Evolutionary conservation across 2,888 invertebrate species (phyloP).

Genomic region (Polydrusus cervinus): DNA sequence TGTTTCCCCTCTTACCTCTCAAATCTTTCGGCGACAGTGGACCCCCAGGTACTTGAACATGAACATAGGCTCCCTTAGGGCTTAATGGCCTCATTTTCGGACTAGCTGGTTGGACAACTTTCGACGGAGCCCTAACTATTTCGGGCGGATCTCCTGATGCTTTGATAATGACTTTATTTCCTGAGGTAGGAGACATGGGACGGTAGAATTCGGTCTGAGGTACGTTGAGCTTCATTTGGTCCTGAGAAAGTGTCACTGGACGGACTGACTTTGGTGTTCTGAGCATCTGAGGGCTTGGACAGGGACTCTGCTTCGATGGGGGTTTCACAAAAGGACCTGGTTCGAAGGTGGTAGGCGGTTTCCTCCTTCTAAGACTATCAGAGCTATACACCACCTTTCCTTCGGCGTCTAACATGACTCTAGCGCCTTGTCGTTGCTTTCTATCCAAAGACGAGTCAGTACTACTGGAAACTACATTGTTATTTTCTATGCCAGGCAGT

Average conservation of each 20-base stretch:
- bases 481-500: constrained; percentile 73
- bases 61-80: constrained; percentile 79
- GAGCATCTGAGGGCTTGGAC: constrained; percentile 73
- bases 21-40: constrained; percentile 75
- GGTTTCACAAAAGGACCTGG: constrained; percentile 90
- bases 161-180: constrained; percentile 73
- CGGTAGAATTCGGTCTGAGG: constrained; percentile 62
- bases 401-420: constrained; percentile 88
- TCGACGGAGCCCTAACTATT: constrained; percentile 76
- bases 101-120: constrained; percentile 76
- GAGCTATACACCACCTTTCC: constrained; percentile 93
- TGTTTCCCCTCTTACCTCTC: constrained; percentile 79
- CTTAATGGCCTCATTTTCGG: constrained; percentile 68
- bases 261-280: constrained; percentile 70
- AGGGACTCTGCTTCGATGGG: constrained; percentile 66
- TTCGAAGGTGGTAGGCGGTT: constrained; percentile 89
- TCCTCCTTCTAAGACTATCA: constrained; percentile 86
- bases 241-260: constrained; percentile 65
- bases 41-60: constrained; percentile 79
- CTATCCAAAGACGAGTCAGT: constrained; percentile 72
- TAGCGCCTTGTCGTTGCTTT: constrained; percentile 79
- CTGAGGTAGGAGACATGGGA: constrained; percentile 79
- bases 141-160: constrained; percentile 71
- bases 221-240: constrained; percentile 57
- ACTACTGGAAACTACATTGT: constrained; percentile 54